Evolutionary conservation across 2,888 invertebrate genomes (phyloP).

Genomic region (Pollenia angustigena): DNA sequence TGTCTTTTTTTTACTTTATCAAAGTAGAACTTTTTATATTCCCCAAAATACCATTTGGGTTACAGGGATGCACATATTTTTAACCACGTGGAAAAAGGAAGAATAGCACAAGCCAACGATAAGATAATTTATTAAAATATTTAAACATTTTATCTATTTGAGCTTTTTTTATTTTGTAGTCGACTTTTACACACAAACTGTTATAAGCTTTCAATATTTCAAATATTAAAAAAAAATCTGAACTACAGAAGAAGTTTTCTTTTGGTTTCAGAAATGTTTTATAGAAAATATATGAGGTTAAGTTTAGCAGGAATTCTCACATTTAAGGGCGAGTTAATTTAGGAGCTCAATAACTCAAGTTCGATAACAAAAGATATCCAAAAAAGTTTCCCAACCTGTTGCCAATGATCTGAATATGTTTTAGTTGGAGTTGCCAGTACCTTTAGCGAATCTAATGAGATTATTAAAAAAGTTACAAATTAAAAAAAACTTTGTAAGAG

Average conservation of each 20-base stretch:
- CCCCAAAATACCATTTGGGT: constrained; percentile 30
- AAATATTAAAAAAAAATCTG: not conserved
- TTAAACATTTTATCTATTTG: constrained; percentile 54
- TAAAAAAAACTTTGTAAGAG: too few species aligned
- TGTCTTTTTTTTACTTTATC: constrained; percentile 42
- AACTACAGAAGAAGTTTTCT: constrained; percentile 11
- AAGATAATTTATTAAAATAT: constrained; percentile 71
- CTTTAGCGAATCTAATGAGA: too few species aligned
- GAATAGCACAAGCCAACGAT: constrained; percentile 31
- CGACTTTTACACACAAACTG: not conserved
- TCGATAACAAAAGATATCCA: too few species aligned
- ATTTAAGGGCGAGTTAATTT: too few species aligned
- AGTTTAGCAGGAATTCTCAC: not conserved
- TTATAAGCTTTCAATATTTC: constrained; percentile 14
- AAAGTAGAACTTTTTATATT: constrained; percentile 40
- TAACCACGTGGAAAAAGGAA: not conserved
- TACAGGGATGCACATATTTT: constrained; percentile 21
- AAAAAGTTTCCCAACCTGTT: too few species aligned
- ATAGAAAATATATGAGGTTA: not conserved
- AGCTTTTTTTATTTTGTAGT: constrained; percentile 11
- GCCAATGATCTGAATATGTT: too few species aligned
- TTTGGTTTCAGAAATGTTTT: constrained; percentile 1
- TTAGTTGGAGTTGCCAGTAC: too few species aligned
- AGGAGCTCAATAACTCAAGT: too few species aligned
- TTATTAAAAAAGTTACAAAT: too few species aligned